phyloP scores from a whole-genome alignment of 2,113 vertebrate genomes.

The Nycticorax nycticorax region DNA sequence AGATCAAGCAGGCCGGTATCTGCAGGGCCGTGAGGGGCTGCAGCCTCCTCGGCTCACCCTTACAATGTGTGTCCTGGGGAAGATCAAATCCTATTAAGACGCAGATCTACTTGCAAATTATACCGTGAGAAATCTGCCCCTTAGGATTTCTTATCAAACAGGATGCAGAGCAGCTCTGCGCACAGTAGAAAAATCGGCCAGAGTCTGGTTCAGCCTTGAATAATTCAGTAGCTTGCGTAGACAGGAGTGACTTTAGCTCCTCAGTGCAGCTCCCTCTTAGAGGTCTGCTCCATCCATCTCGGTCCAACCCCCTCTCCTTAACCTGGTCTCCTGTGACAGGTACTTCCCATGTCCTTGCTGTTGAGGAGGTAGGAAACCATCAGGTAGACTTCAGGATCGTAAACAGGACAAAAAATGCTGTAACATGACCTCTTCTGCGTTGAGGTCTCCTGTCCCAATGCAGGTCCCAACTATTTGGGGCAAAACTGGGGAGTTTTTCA shows the following conservation, averaged over 20 bases:
- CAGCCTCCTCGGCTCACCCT: background rate
- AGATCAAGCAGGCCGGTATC: background rate
- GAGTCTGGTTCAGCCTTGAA: conserved; percentile 21
- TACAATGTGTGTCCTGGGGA: background rate
- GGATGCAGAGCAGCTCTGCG: conserved; percentile 16
- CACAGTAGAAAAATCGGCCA: accelerated
- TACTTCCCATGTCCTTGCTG: background rate
- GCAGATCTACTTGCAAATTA: conserved; percentile 30
- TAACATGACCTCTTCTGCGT: accelerated
- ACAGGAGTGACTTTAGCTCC: background rate
- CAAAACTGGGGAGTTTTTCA: background rate
- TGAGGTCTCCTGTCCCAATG: background rate
- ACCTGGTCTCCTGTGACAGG: background rate
- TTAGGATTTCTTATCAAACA: conserved; percentile 49
- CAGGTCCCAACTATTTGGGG: background rate
- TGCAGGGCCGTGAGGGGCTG: background rate
- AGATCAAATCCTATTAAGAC: conserved; percentile 44
- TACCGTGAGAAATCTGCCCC: conserved; percentile 13
- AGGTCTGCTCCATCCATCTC: background rate
- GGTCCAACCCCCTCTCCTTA: background rate
- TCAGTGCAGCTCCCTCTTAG: background rate
- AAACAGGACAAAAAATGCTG: accelerated
- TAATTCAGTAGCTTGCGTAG: conserved; percentile 45
- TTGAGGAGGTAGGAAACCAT: background rate
- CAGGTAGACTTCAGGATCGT: background rate